Percentiles rank a stretch among this genome's conserved stretches.
phyloP scores from a whole-genome alignment of 2,888 invertebrate genomes.

The Drosophila niveifrons region DNA sequence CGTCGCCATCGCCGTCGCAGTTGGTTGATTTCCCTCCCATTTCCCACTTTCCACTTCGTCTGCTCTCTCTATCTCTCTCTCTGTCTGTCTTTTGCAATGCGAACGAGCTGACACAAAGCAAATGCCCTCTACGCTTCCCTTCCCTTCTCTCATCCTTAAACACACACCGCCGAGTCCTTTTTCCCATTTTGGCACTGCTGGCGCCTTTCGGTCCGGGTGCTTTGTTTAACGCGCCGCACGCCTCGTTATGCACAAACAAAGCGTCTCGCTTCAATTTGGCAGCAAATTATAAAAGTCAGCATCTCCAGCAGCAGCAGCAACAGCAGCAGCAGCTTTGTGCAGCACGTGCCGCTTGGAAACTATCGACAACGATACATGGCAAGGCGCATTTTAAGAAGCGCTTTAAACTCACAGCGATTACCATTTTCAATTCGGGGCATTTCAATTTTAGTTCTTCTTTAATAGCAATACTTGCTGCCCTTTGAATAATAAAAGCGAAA shows the following conservation, averaged over 20 bases:
- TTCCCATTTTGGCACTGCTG: constrained; percentile 18
- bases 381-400: background rate
- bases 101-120: constrained; percentile 28
- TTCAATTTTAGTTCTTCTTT: too few species aligned
- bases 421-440: too few species aligned
- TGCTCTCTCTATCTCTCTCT: background rate
- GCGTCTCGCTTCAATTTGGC: constrained; percentile 73
- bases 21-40: constrained; percentile 29
- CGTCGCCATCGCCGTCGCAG: constrained; percentile 32
- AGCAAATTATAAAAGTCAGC: constrained; percentile 70
- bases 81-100: constrained; percentile 12
- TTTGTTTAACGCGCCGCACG: constrained; percentile 71
- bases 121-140: background rate
- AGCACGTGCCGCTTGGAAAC: constrained; percentile 11
- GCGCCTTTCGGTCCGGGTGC: constrained; percentile 32
- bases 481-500: too few species aligned
- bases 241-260: constrained; percentile 80
- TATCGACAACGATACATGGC: constrained; percentile 3
- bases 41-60: background rate
- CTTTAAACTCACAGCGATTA: background rate
- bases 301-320: constrained; percentile 12
- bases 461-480: too few species aligned
- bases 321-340: constrained; percentile 16
- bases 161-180: background rate
- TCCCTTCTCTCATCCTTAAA: background rate